These are phyloP conservation scores for Nephrotoma appendiculata DNA, from an alignment of 2,888 invertebrate species.

Conservation along the genomic window DNA sequence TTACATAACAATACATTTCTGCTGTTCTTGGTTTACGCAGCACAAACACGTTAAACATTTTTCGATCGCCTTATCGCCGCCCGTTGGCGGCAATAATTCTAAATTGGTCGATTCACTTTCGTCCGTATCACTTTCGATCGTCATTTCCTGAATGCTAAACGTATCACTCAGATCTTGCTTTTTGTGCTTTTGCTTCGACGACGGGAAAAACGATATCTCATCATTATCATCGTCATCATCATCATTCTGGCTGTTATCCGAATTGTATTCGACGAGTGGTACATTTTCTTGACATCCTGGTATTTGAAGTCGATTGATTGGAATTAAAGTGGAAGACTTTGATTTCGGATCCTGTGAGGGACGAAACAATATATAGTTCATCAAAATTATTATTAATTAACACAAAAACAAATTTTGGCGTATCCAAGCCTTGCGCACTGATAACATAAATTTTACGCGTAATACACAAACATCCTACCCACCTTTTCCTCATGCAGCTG, in stretches of 20 bases:
- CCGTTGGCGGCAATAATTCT: constrained; percentile 25
- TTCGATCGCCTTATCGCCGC: constrained; percentile 21
- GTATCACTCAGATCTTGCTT: constrained; percentile 26
- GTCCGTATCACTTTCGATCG: constrained; percentile 30
- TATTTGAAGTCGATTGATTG: constrained; percentile 29
- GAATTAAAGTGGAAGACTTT: constrained; percentile 28
- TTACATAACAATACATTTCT: neutral
- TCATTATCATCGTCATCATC: constrained; percentile 28
- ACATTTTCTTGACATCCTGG: constrained; percentile 28
- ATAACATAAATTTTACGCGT: neutral
- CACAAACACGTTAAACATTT: constrained; percentile 12
- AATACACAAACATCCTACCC: neutral
- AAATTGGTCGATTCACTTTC: constrained; percentile 30
- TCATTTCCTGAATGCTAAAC: constrained; percentile 34
- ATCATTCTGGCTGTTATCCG: constrained; percentile 21
- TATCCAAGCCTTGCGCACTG: neutral
- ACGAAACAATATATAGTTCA: neutral
- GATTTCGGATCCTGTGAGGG: constrained; percentile 23
- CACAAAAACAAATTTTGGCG: neutral
- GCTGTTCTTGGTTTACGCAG: neutral
- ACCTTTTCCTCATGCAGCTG: constrained; percentile 25
- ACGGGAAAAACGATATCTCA: constrained; percentile 25
- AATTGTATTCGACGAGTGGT: constrained; percentile 32
- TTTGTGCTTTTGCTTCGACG: constrained; percentile 18
- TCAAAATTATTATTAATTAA: neutral